These are phyloP conservation scores for Busseola fusca DNA, from an alignment of 2,888 invertebrate genomes.

Conservation along the genomic window DNA sequence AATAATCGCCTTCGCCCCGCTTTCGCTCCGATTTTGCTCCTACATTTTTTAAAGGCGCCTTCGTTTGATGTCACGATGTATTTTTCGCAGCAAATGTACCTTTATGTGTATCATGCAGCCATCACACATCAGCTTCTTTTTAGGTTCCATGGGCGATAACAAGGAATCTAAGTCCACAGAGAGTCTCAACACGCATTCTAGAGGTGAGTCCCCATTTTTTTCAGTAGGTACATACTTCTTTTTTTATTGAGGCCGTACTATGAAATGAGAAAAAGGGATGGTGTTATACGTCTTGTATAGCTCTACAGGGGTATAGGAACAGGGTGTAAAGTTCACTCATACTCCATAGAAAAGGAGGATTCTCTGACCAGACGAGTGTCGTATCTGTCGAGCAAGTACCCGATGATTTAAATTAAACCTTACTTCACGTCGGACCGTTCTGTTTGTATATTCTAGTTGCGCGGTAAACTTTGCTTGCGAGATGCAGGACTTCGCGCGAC, in stretches of 20 bases:
- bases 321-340: too few relatives aligned
- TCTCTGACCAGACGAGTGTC: too few relatives aligned
- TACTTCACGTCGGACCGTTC: too few relatives aligned
- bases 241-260: background rate
- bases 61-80: background rate
- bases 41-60: too few relatives aligned
- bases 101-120: slow-evolving; percentile 37
- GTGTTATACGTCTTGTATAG: background rate
- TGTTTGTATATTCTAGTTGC: too few relatives aligned
- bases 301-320: background rate
- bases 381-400: too few relatives aligned
- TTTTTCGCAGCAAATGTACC: slow-evolving; percentile 28
- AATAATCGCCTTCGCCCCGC: background rate
- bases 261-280: background rate
- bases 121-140: slow-evolving; percentile 57
- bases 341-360: too few relatives aligned
- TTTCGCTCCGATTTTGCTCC: background rate
- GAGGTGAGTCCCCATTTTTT: slow-evolving; percentile 70
- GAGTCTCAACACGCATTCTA: slow-evolving; percentile 83
- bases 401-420: too few relatives aligned
- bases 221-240: too few relatives aligned
- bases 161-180: slow-evolving; percentile 84
- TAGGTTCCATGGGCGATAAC: slow-evolving; percentile 85
- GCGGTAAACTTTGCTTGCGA: too few relatives aligned
- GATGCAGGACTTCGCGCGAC: too few relatives aligned